Conservation (phyloP, 1,140 invertebrate genomes). For the Drosophila kikkawai region DNA sequence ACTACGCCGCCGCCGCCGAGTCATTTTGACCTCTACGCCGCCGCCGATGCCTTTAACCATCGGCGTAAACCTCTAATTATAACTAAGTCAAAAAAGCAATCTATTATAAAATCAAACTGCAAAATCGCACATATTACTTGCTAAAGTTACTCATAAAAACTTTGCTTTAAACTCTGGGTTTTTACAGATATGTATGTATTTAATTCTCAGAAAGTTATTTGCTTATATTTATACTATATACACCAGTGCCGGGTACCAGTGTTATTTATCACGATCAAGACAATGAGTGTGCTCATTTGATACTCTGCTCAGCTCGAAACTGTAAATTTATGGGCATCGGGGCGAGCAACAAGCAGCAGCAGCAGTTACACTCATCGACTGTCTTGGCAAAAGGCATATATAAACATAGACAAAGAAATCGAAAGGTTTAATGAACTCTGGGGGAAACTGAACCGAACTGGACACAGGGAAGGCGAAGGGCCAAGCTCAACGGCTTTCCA, state of each 20-base stretch:
- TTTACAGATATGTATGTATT: too few species aligned
- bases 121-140: not conserved
- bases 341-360: slow-evolving; percentile 23
- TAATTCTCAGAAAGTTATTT: not conserved
- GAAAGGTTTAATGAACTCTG: slow-evolving; percentile 52
- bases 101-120: too few species aligned
- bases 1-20: too few species aligned
- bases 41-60: too few species aligned
- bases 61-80: too few species aligned
- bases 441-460: slow-evolving; percentile 13
- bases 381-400: slow-evolving; percentile 25
- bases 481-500: slow-evolving; percentile 37
- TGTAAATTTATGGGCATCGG: slow-evolving; percentile 30
- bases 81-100: too few species aligned
- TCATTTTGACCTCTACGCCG: too few species aligned
- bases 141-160: not conserved
- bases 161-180: not conserved
- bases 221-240: slow-evolving; percentile 5
- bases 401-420: slow-evolving; percentile 48
- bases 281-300: slow-evolving; percentile 34
- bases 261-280: slow-evolving; percentile 15
- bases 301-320: slow-evolving; percentile 30
- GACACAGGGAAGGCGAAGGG: slow-evolving; percentile 19
- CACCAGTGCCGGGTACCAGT: not conserved
- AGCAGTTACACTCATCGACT: slow-evolving; percentile 34